Base-by-base conservation (phyloP, 2,888 invertebrate genomes). In the Volucella inanis region DNA sequence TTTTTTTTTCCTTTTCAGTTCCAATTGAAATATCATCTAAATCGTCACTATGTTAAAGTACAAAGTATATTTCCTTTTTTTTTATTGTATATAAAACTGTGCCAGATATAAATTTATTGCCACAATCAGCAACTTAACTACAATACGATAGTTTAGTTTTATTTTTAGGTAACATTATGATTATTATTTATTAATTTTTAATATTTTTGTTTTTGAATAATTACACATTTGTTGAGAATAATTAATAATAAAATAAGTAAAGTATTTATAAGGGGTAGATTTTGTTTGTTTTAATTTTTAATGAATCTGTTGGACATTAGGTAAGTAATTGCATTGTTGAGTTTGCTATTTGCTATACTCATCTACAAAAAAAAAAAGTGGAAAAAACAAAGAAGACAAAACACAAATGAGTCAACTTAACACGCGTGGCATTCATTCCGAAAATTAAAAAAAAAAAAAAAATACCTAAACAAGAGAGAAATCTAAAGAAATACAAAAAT, bases 401-500 rank as follows among this genome's bases (percentile, higher is more conserved):
- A 75, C 61, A 76, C 84, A 61, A 71, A 84, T 67, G 71, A 65
- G 57, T 75, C 54, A 55, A 43, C 39, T 49, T 47, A 68, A 61
- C 62, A 62, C 57, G 43, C 67, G 11, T 31, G 22, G 49, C n/a
- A 61, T 52, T 45, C 45, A 65, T 75, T 50, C 47, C 61, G 62
- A 68, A 39, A 78, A 65, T 49, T 75, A 84, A 71, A 59, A 57
- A 43, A 59, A 50, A 78, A 78, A 64, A 76, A 57, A 81, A 68
- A 68, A 39, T 62, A 78, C 70, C 54, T 75, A 84, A 68, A 71
- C 64, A 59, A 71, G 65, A 57, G 50, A 64, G 55, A 78, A 78
- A 64, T 64, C 78, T 79, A 84, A 75, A 64, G 80, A 57, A 81
- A 74, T 85, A 85, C 72, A 85, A 85, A 85, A 85, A 85, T 85